Evolutionary conservation across 2,888 invertebrate genomes (phyloP).

Genomic region (Drosophila kuntzei): DNA sequence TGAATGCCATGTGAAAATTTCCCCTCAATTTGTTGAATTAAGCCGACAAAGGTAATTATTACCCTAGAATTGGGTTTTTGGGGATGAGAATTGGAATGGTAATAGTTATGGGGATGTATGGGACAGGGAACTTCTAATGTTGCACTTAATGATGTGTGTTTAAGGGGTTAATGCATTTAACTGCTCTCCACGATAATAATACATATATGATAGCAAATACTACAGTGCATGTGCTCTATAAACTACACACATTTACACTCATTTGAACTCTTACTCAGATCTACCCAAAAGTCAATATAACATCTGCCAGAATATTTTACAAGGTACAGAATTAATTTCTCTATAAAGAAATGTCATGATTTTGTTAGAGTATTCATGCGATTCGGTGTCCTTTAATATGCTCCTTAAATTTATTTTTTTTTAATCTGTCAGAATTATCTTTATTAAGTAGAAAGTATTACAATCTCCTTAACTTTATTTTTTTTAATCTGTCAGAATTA

Average conservation of each 20-base stretch:
- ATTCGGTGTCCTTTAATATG: neutral
- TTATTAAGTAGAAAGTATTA: no score
- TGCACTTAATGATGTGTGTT: conserved; percentile 59
- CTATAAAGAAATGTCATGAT: neutral
- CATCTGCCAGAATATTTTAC: conserved; percentile 28
- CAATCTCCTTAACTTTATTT: no score
- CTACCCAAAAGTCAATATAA: neutral
- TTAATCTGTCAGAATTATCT: neutral
- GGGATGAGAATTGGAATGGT: neutral
- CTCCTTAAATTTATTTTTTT: neutral
- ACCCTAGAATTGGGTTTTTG: neutral
- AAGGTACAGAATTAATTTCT: neutral
- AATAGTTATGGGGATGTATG: neutral
- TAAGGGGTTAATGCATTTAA: conserved; percentile 23
- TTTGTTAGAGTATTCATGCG: neutral
- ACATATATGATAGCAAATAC: conserved; percentile 52
- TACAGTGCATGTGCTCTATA: conserved; percentile 9
- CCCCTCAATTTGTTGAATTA: conserved; percentile 5
- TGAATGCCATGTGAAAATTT: conserved; percentile 51
- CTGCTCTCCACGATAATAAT: conserved; percentile 30
- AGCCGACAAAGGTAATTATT: conserved; percentile 54
- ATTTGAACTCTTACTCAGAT: neutral
- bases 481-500: neutral
- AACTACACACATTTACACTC: neutral
- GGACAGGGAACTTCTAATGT: conserved; percentile 29